Base-by-base conservation (phyloP, 2,113 vertebrate genomes). In the Uria lomvia region DNA sequence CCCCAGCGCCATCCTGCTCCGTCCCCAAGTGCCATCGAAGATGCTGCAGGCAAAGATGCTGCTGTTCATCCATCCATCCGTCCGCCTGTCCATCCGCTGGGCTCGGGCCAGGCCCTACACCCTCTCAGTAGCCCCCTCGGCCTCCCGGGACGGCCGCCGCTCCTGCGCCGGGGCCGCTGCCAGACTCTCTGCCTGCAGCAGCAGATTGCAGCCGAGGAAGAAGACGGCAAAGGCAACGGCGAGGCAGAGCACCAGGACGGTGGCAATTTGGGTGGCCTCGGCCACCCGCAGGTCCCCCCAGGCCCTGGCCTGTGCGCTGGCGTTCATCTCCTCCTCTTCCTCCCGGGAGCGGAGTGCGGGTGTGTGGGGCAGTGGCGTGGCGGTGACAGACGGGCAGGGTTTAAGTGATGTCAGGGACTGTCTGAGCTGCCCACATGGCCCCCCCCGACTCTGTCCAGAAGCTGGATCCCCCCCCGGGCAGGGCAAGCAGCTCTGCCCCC, bases 171-270 rank as follows among this genome's bases (percentile, higher is more conserved):
- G 55, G 96, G 98, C 98, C 42, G 98, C 98, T 3, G 98, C 98
- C 98, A 99, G 98, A 27, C 99, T 98, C 96, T 99, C 99, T 0
- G 99, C 99, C 68, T 99, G 99, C 94, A 99, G 99, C 76, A 99
- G 99, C 15, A 99, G 98, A 96, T 99, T 98, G 65, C 99, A 99
- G 43, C 99, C 98, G 52, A 99, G 94, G 95, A 99, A 99, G 94
- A 99, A 98, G 74, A 99, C 91, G 77, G 99, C 98, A 9, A 99
- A 99, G 62, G 99, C 95, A 58, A 99, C 99, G 0, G 99, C 98
- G 83, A 99, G 98, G 34, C 99, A 99, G 38, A 99, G 96, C 19
- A 99, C 99, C 49, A 99, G 99, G 96, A 99, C 99, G 86, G 99
- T 98, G 5, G 98, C 98, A 4, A 99, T 99, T 97, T 99, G 99